Evolutionary conservation across 1,140 invertebrate species (phyloP).

Genomic region (Gyrodactylus salaris): DNA sequence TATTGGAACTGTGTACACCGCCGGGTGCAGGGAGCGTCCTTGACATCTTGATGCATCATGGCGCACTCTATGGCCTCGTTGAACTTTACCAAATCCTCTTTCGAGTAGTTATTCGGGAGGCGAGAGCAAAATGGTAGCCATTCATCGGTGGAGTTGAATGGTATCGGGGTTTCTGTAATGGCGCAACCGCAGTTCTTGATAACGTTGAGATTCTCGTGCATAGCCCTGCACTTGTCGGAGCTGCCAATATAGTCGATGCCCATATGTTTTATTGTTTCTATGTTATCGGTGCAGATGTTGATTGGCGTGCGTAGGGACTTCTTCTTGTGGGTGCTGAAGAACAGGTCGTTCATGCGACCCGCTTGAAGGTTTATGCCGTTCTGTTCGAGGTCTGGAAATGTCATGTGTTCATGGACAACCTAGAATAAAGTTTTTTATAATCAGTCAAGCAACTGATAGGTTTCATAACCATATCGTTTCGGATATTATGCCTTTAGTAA

Average conservation of each 20-base stretch:
- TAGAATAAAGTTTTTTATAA: no score
- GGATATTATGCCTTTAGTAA: no score
- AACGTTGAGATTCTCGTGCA: neutral
- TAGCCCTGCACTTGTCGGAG: neutral
- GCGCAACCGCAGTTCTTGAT: neutral
- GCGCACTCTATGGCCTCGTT: neutral
- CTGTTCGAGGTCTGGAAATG: constrained; percentile 5
- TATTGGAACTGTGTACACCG: neutral
- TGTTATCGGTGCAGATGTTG: neutral
- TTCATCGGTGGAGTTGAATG: neutral
- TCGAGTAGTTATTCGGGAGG: neutral
- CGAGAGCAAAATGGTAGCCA: neutral
- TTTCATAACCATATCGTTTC: no score
- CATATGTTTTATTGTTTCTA: neutral
- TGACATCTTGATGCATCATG: neutral
- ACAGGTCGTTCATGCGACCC: constrained; percentile 5
- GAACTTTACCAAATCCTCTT: neutral
- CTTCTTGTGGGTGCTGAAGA: neutral
- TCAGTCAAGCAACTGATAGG: no score
- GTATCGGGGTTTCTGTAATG: neutral
- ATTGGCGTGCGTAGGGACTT: neutral
- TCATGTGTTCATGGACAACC: neutral
- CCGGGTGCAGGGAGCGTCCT: neutral
- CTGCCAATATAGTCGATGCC: neutral
- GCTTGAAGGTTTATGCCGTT: constrained; percentile 5